Evolutionary conservation across 2,113 vertebrate genomes (phyloP), one percentile per base, ranked within the genome.

Genomic region (Xenopus borealis): DNA sequence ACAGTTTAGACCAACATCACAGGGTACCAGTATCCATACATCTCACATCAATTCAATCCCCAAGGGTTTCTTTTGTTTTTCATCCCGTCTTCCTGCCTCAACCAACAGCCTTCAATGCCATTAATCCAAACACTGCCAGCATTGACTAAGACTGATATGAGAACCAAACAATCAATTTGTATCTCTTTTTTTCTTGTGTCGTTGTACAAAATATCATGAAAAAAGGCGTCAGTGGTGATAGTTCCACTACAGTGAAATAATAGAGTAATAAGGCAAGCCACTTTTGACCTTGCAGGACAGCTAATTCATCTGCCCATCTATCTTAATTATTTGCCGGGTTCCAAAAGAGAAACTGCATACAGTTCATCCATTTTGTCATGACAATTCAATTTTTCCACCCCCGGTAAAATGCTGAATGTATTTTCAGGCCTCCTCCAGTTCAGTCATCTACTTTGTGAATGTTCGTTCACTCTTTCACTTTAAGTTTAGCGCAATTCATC

Each of bases 111-210:
- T 96, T 97, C 95, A 96, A 89, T 97, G 92, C 95, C 94, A 96
- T 97, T 97, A 97, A 98, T 98, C 96, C 95, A 94, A 89, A 89
- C 85, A 94, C 93, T 93, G 90, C 93, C 91, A 87, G 93, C 92
- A 81, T 94, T 98, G 97, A 98, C 96, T 94, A 96, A 98, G 97
- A 99, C 96, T 90, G 93, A 98, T 99, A 94, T 96, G 83, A 90
- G 92, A 93, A 85, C 94, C 95, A 94, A 95, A 96, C 92, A 89
- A 98, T 99, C 95, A 95, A 99, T 98, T 98, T 98, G 95, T 95
- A 92, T 95, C 92, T 93, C 92, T 91, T 88, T 82, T 82, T 83
- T 88, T 86, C 82, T 86, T 78, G 86, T 84, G 86, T 20, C 78
- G 88, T 93, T 92, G 94, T 93, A 91, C 87, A 89, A 93, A 93